phyloP scores from a whole-genome alignment of 35 echinoderm and acorn worm species.

The Heliocidaris erythrogramma region DNA sequence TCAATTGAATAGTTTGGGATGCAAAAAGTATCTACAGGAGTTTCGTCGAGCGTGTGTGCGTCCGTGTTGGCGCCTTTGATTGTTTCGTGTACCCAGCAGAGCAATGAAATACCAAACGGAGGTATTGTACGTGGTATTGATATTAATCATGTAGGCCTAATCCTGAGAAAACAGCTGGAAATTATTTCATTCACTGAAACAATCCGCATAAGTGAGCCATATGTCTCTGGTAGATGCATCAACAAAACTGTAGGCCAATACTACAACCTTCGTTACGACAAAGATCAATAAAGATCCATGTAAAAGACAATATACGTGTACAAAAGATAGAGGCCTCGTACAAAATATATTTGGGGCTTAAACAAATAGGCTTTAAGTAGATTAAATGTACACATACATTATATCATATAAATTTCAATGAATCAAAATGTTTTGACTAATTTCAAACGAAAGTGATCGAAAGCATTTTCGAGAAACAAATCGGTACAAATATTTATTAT shows the following conservation, averaged over 20 bases:
- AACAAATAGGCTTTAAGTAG: not conserved
- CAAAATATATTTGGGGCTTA: not conserved
- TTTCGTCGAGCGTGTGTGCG: not conserved
- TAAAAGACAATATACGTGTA: not conserved
- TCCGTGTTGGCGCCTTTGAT: not conserved
- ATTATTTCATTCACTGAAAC: not conserved
- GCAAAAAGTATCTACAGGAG: not conserved
- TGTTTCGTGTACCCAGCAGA: not conserved
- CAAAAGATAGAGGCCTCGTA: not conserved
- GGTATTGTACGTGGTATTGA: not conserved
- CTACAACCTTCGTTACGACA: not conserved
- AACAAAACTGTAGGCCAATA: not conserved
- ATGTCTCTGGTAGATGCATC: not conserved
- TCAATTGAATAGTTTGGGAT: constrained; percentile 9
- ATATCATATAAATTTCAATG: too few relatives aligned
- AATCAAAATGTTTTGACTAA: too few relatives aligned
- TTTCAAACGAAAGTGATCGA: too few relatives aligned
- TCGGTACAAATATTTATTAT: too few relatives aligned
- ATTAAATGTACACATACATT: too few relatives aligned
- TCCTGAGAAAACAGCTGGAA: not conserved
- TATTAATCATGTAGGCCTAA: not conserved
- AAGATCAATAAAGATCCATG: not conserved
- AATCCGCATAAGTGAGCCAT: not conserved
- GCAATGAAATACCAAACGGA: not conserved
- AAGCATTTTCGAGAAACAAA: too few relatives aligned